These are phyloP conservation scores for Auanema freiburgensis DNA, from an alignment of 2,888 invertebrate species.

Conservation along the genomic window DNA sequence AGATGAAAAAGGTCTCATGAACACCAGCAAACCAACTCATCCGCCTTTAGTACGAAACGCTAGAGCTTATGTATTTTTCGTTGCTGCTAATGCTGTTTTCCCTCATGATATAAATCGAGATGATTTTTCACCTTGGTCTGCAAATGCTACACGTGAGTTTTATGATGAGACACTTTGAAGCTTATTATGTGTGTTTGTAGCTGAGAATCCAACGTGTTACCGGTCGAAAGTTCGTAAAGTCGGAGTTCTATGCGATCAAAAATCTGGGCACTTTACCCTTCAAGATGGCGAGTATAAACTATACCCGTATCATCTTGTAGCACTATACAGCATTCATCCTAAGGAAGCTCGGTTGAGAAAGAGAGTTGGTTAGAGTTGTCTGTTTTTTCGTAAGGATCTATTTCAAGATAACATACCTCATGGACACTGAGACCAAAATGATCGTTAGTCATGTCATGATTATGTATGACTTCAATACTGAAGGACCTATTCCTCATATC, in stretches of 20 bases:
- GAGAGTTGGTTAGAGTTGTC: slow-evolving; percentile 18
- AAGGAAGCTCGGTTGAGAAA: slow-evolving; percentile 39
- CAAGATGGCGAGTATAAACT: slow-evolving; percentile 40
- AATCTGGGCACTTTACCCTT: slow-evolving; percentile 19
- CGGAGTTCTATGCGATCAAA: slow-evolving; percentile 32
- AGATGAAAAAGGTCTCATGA: slow-evolving; percentile 39
- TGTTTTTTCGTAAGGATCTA: not conserved
- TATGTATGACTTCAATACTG: slow-evolving; percentile 45
- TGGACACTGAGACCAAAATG: slow-evolving; percentile 39
- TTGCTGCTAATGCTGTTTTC: slow-evolving; percentile 37
- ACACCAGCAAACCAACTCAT: slow-evolving; percentile 35
- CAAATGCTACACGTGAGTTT: slow-evolving; percentile 34
- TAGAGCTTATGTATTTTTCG: slow-evolving; percentile 45
- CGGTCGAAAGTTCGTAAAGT: slow-evolving; percentile 42
- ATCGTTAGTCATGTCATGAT: slow-evolving; percentile 45
- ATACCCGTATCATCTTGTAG: slow-evolving; percentile 40
- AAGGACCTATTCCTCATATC: slow-evolving; percentile 41
- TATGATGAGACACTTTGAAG: not conserved
- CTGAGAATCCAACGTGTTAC: slow-evolving; percentile 40
- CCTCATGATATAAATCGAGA: slow-evolving; percentile 48
- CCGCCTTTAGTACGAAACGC: slow-evolving; percentile 41
- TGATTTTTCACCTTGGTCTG: slow-evolving; percentile 50
- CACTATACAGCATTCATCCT: slow-evolving; percentile 40
- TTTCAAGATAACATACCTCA: slow-evolving; percentile 45
- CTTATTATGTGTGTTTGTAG: too few species aligned